Conservation (phyloP, 2,113 vertebrate genomes). For the Neogale vison region DNA sequence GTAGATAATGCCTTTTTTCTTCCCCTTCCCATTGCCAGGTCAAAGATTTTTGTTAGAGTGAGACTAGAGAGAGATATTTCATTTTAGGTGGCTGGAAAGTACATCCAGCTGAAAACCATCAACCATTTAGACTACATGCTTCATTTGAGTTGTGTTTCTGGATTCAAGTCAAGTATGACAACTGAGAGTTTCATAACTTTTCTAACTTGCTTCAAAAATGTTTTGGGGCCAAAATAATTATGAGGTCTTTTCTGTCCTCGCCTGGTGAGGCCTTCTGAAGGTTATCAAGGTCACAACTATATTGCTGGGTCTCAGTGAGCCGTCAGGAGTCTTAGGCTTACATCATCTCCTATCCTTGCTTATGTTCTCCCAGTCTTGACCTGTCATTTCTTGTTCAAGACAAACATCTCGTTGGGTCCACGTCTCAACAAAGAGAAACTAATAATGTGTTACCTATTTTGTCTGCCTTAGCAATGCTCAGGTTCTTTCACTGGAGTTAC, state of each 20-base stretch:
- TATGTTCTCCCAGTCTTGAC: neutral
- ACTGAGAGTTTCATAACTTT: slow-evolving; percentile 75
- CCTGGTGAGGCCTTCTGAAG: neutral
- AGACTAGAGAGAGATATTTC: slow-evolving; percentile 72
- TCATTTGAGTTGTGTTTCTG: slow-evolving; percentile 80
- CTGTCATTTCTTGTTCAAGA: neutral
- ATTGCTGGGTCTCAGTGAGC: neutral
- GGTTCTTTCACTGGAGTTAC: neutral
- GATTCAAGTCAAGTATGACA: slow-evolving; percentile 76
- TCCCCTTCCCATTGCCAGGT: slow-evolving; percentile 14
- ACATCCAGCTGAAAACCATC: slow-evolving; percentile 79
- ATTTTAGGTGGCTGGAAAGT: slow-evolving; percentile 76
- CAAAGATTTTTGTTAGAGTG: slow-evolving; percentile 65
- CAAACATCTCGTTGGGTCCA: neutral
- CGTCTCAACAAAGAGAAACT: neutral
- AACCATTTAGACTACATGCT: slow-evolving; percentile 74
- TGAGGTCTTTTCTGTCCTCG: slow-evolving; percentile 59
- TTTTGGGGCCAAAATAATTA: slow-evolving; percentile 52
- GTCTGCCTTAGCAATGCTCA: neutral
- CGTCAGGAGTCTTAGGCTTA: neutral
- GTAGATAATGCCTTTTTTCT: neutral
- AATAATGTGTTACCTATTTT: neutral
- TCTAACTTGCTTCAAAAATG: slow-evolving; percentile 71
- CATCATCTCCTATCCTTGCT: neutral
- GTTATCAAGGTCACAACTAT: slow-evolving; percentile 58